Evolutionary conservation across 2,888 invertebrate species (phyloP), one percentile per base, ranked within the genome.

Genomic region (Lithophane ornitopus): DNA sequence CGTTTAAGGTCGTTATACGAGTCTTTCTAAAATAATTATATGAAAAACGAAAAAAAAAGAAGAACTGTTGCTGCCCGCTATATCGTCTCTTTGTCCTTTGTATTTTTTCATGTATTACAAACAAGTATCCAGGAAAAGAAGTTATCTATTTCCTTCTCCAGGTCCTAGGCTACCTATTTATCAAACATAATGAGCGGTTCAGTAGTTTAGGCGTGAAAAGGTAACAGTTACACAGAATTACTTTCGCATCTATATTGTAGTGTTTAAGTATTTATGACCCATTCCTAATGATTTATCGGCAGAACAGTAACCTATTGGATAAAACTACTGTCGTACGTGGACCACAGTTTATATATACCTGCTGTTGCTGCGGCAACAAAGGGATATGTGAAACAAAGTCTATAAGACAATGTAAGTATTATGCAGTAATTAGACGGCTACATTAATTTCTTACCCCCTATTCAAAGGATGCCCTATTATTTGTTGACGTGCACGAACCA

Each of bases 1-100:
- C 44, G 41, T 67, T 80, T 80, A 70, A 80, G 61, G 67, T 26
- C 4, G 54, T 44, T 11, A 6, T 34, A 28, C 28, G 26, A 66
- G 12, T 16, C 2, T 61, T n/a, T 28, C 8, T 65, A 39, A 58
- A n/a, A 19, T 49, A 4, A 71, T 52, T 39, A 46, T 1, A 52
- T 26, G 19, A 46, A 39, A 46, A 61, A 39, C 1, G 12, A 28
- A 39, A 41, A 22, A 11, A 49, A 39, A 22, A 16, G 2, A 22
- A 3, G 16, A 44, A 11, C 22, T 22, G 6, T 11, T 41, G 9
- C 16, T 41, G 16, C 19, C 22, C 49, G 8, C 9, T 2, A 49
- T 2, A 22, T 22, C 49, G 9, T 8, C 49, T 22, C 19, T 49
- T 49, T 49, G 0, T 49, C 19, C 26, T 41, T 63, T 6, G 6